These are phyloP conservation scores for Platycercus adscitus DNA, from an alignment of 2,113 vertebrate species.

Conservation along the genomic window DNA sequence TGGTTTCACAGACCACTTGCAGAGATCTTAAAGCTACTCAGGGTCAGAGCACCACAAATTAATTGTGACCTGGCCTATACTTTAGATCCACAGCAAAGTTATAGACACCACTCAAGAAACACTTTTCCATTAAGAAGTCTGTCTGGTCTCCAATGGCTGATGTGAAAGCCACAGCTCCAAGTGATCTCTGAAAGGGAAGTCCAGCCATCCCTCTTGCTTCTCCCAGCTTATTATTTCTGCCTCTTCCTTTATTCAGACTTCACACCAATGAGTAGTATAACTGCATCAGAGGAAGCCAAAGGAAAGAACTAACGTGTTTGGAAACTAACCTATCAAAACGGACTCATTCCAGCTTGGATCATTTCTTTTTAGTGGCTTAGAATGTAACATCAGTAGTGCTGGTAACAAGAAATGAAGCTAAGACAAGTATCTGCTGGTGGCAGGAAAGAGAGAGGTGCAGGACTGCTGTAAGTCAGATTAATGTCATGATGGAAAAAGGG, in stretches of 20 bases:
- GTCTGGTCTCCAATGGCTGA: not conserved
- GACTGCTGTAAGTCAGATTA: not conserved
- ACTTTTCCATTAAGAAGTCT: not conserved
- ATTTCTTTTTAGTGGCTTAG: not conserved
- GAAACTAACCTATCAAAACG: not conserved
- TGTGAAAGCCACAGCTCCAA: not conserved
- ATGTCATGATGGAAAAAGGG: not conserved
- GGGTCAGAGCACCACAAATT: not conserved
- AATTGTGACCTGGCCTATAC: too few species aligned
- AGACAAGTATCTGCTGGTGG: not conserved
- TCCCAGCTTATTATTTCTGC: not conserved
- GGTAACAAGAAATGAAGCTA: not conserved
- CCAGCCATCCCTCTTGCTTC: not conserved
- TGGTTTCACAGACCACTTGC: not conserved
- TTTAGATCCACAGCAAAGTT: not conserved
- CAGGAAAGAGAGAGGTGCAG: not conserved
- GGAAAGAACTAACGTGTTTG: not conserved
- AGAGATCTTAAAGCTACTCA: not conserved
- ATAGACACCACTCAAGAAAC: not conserved
- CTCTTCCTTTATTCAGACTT: not conserved
- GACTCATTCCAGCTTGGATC: not conserved
- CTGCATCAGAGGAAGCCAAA: not conserved
- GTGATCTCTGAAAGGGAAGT: not conserved
- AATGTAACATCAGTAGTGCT: rapidly evolving
- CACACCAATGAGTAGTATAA: not conserved